phyloP scores from a whole-genome alignment of 2,888 invertebrate genomes.

The Kryphioiulus occultus region DNA sequence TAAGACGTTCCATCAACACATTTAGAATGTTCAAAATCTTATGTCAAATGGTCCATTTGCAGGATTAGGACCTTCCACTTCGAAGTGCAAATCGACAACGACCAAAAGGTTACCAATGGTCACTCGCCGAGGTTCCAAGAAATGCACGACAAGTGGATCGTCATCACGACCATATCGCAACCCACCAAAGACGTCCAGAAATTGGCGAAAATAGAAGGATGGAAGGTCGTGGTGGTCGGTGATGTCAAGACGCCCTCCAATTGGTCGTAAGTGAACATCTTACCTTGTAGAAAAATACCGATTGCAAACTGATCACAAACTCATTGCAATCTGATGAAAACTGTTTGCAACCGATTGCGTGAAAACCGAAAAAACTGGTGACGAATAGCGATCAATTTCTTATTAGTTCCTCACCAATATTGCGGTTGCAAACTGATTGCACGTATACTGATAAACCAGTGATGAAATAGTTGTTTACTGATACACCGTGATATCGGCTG shows the following conservation, averaged over 20 bases:
- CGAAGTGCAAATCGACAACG: not conserved
- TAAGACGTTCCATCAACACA: too few species aligned
- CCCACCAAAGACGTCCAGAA: constrained; percentile 42
- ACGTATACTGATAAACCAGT: too few species aligned
- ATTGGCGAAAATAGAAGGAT: constrained; percentile 40
- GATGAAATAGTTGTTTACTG: too few species aligned
- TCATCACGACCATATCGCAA: constrained; percentile 44
- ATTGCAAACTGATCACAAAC: too few species aligned
- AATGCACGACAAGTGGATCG: constrained; percentile 51
- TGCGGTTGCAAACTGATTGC: too few species aligned
- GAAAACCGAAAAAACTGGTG: too few species aligned
- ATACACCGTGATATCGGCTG: too few species aligned
- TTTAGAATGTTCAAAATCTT: not conserved
- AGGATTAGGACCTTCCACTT: not conserved
- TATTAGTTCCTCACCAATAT: too few species aligned
- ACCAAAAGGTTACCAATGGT: not conserved
- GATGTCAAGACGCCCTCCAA: constrained; percentile 50
- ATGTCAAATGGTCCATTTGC: not conserved
- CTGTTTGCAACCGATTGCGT: too few species aligned
- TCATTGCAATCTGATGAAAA: too few species aligned
- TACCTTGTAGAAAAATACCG: too few species aligned
- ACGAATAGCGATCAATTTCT: too few species aligned
- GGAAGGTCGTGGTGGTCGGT: constrained; percentile 52
- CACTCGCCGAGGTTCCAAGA: not conserved
- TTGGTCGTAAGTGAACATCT: constrained; percentile 46